Percentiles rank a stretch among this genome's conserved stretches.
phyloP scores from a whole-genome alignment of 2,888 invertebrate genomes.

The Hirudinaria manillensis region DNA sequence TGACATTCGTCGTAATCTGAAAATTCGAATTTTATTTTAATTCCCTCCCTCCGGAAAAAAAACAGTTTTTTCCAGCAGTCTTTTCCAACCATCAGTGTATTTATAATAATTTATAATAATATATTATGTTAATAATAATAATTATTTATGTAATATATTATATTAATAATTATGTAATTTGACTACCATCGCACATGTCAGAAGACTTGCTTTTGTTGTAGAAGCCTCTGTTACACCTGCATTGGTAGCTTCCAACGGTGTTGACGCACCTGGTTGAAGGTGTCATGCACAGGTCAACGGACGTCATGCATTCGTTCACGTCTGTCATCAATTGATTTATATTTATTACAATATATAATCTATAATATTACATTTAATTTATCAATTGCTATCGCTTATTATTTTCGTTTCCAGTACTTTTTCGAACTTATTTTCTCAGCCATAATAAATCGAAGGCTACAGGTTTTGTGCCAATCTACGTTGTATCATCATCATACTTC shows the following conservation, averaged over 20 bases:
- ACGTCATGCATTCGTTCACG: constrained; percentile 9
- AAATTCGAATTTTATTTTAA: neutral
- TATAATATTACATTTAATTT: no score
- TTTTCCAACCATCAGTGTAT: no score
- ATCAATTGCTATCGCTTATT: no score
- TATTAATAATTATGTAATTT: neutral
- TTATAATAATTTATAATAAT: neutral
- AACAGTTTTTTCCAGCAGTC: no score
- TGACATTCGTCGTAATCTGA: constrained; percentile 22
- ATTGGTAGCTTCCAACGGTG: constrained; percentile 12
- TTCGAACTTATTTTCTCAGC: no score
- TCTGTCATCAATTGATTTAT: neutral
- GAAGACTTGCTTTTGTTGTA: constrained; percentile 1
- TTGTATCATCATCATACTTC: no score
- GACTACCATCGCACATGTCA: constrained; percentile 19
- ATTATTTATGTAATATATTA: neutral
- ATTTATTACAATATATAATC: no score
- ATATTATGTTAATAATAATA: neutral
- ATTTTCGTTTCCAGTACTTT: no score
- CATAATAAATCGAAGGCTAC: no score
- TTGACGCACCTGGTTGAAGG: constrained; percentile 26
- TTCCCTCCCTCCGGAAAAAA: no score
- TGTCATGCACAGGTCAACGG: neutral
- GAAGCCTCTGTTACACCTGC: constrained; percentile 16
- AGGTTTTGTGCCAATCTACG: no score